Evolutionary conservation across 2,888 invertebrate genomes (phyloP).

Genomic region (Mythimna loreyi): DNA sequence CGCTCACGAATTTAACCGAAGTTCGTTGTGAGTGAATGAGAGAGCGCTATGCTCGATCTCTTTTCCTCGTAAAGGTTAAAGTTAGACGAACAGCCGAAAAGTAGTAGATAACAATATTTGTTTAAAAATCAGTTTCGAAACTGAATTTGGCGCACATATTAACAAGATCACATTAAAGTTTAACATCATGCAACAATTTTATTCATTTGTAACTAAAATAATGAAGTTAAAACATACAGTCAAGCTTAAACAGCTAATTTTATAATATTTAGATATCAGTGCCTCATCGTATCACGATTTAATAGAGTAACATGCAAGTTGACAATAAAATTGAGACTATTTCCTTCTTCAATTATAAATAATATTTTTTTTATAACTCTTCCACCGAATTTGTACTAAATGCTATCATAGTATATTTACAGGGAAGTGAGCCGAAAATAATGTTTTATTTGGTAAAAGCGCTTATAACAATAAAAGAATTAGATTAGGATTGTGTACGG

Average conservation of each 20-base stretch:
- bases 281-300: conserved; percentile 64
- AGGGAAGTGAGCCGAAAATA: conserved; percentile 77
- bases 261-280: conserved; percentile 47
- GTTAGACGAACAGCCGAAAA: conserved; percentile 50
- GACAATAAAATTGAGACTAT: conserved; percentile 66
- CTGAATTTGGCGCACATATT: conserved; percentile 36
- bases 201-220: conserved; percentile 53
- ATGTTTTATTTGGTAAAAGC: conserved; percentile 88
- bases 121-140: conserved; percentile 29
- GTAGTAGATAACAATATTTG: conserved; percentile 16
- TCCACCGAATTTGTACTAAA: conserved; percentile 89
- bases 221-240: conserved; percentile 49
- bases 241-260: conserved; percentile 52
- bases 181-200: conserved; percentile 57
- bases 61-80: conserved; percentile 22
- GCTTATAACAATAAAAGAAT: conserved; percentile 72
- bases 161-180: conserved; percentile 48
- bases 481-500: conserved; percentile 43
- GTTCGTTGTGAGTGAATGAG: conserved; percentile 29
- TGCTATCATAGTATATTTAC: conserved; percentile 85
- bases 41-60: conserved; percentile 31
- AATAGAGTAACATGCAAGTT: conserved; percentile 57
- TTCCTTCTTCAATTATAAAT: conserved; percentile 70
- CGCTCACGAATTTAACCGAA: conserved; percentile 21
- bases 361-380: conserved; percentile 73